phyloP scores from a whole-genome alignment of 2,113 vertebrate genomes.

The Lagopus muta region DNA sequence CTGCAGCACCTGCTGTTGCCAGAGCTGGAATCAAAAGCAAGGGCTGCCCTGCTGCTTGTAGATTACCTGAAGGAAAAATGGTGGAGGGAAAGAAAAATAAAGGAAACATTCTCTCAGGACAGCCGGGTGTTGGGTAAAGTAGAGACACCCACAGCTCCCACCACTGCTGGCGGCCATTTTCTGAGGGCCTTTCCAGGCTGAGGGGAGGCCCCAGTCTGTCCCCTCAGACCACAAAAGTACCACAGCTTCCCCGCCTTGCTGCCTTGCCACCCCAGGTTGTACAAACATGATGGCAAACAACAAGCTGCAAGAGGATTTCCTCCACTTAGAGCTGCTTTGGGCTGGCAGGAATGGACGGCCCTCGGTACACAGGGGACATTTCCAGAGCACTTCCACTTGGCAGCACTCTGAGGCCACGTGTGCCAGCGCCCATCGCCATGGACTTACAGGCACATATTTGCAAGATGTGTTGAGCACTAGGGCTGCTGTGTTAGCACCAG shows the following conservation, averaged over 20 bases:
- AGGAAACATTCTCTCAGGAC: rapidly evolving
- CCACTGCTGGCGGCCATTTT: neutral
- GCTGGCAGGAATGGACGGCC: neutral
- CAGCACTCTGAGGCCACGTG: rapidly evolving
- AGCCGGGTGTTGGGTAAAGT: neutral
- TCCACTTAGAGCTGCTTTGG: rapidly evolving
- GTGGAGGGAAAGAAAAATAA: rapidly evolving
- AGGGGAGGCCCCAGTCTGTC: rapidly evolving
- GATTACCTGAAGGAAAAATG: neutral
- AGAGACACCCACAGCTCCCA: neutral
- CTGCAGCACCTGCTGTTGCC: neutral
- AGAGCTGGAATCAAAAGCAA: rapidly evolving
- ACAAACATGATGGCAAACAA: rapidly evolving
- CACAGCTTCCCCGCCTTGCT: neutral
- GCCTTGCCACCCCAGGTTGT: too few species aligned
- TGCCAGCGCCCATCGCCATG: neutral
- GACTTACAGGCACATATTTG: neutral
- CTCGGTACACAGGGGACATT: rapidly evolving
- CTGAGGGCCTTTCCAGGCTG: neutral
- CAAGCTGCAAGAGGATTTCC: rapidly evolving
- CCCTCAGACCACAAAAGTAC: rapidly evolving
- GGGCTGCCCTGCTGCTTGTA: neutral
- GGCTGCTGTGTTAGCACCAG: neutral
- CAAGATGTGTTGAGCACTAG: neutral
- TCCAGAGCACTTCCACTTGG: neutral